Evolutionary conservation across 2,888 invertebrate genomes (phyloP), one percentile per base, ranked within the genome.

Genomic region (Archaeoteleia sp.): DNA sequence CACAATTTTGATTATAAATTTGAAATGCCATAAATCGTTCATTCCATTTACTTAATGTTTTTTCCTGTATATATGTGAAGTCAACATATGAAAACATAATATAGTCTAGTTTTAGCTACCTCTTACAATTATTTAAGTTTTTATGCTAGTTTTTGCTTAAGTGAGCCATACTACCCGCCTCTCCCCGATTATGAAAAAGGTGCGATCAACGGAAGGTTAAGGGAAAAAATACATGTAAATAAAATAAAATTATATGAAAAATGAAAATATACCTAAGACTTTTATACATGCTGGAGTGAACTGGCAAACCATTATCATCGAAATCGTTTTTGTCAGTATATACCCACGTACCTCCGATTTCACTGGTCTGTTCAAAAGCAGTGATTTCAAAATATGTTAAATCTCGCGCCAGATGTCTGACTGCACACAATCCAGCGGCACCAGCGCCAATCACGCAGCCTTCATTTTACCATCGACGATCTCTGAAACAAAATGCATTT

Each of bases 281-380:
- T 79, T 91, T 89, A 80, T 95, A 95, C 92, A 94, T 93, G 85
- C 93, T 92, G 2, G 93, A 91, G 80, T 92, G 92, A 7, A 93
- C 85, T 0, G 92, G 91, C 9, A 90, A 75, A 0, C 92, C 92
- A 81, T 90, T 87, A 1, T 90, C 87, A 71, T 93, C 92, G 0
- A 83, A 74, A 0, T 90, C 92, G 1, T 88, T 87, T 12, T 87
- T 82, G 2, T 93, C 91, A 4, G 89, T 90, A 79, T 92, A 94
- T 17, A 91, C 87, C 95, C 95, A 95, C 0, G 93, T 93, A 1
- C 95, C 95, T 3, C 95, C 95, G 9, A 94, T 82, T 46, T 87
- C 78, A 8, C 86, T 86, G 0, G 89, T 88, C 71, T 92, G 91
- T 78, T 95, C 95, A 76, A 90, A 94, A 5, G 91, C 89, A 0